Percentiles rank a stretch among this genome's conserved stretches.
Conservation (phyloP, 2,113 vertebrate genomes). For the Anhinga anhinga region DNA sequence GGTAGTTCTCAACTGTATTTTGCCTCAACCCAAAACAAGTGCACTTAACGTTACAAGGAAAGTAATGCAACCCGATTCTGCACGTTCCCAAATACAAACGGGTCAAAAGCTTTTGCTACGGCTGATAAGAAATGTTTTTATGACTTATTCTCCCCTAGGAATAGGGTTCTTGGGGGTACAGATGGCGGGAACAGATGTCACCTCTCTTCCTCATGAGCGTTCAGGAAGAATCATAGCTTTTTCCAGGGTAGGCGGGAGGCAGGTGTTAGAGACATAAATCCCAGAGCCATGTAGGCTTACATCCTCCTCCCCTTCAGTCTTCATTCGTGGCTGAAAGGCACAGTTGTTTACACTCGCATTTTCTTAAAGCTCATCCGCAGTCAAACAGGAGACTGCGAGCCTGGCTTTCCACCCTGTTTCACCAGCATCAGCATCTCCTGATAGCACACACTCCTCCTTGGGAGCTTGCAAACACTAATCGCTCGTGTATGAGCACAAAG, state of each 20-base stretch:
- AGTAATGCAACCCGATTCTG: accelerated
- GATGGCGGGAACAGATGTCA: not conserved
- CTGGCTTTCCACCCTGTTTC: not conserved
- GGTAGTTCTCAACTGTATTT: accelerated
- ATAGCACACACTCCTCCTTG: accelerated
- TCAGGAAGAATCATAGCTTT: not conserved
- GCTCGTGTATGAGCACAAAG: accelerated
- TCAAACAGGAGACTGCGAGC: accelerated
- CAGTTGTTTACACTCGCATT: not conserved
- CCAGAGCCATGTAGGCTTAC: not conserved
- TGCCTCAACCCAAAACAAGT: not conserved
- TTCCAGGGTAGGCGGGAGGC: not conserved
- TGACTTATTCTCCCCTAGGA: not conserved
- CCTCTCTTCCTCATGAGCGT: not conserved
- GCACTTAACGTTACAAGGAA: accelerated
- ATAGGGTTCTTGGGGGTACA: accelerated
- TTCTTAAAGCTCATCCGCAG: not conserved
- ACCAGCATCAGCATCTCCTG: not conserved
- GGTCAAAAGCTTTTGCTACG: accelerated
- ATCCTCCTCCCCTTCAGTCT: not conserved
- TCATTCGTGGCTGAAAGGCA: not conserved
- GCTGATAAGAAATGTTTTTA: too few relatives aligned
- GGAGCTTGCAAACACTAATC: not conserved
- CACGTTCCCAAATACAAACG: accelerated
- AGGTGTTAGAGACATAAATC: not conserved